Evolutionary conservation across 2,888 invertebrate genomes (phyloP), one percentile per base, ranked within the genome.

Genomic region (Beris chalybata): DNA sequence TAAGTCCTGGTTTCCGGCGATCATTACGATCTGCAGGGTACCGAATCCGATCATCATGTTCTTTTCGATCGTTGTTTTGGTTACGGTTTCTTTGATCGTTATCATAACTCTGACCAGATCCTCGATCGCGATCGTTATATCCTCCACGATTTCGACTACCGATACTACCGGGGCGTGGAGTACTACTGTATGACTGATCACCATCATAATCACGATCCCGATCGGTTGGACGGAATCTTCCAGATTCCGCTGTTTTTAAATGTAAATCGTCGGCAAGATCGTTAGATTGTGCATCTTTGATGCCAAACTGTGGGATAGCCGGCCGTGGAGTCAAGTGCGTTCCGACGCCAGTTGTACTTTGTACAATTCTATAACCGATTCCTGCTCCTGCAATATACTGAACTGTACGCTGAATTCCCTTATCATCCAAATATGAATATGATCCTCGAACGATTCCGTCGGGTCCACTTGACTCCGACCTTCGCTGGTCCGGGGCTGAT

Each of bases 371-470:
- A 74, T 90, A 91, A 0, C 91, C 91, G 55, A 90, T 91, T 70
- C 81, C 89, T 0, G 91, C 90, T 0, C 91, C 91, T 0, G 91
- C 91, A 71, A 89, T 90, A 76, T 91, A 91, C 77, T 91, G 87
- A 0, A 91, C 90, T 0, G 90, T 89, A 71, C 86, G 86, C 76
- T 90, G 90, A 31, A 89, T 86, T 1, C 90, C 90, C 80, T 90
- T 90, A 74, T 91, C 90, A 72, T 91, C 91, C 15, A 91, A 78
- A 76, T 89, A 91, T 0, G 90, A 89, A 81, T 90, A 91, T 0
- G 90, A 89, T 43, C 91, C 91, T 71, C 89, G 81, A 2, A 90
- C 89, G 71, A 90, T 85, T 13, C 90, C 90, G 65, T 85, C 85
- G 0, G 89, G 82, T 70, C 89, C 90, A 70, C 89, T 89, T 71